Evolutionary conservation across 2,888 invertebrate genomes (phyloP), one percentile per base, ranked within the genome.

Genomic region (Matsumyia berberina): DNA sequence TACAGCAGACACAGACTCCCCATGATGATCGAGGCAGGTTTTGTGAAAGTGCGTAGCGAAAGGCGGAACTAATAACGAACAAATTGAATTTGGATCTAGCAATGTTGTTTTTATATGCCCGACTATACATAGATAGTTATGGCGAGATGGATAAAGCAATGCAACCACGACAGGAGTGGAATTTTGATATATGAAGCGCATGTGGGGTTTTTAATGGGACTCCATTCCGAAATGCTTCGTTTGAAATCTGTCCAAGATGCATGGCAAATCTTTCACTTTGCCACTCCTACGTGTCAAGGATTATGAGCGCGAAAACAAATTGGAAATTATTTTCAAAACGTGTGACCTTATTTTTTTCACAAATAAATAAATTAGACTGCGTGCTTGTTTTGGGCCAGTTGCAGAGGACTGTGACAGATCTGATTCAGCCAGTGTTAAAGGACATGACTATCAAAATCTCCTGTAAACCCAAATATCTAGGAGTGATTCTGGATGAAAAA

Each of bases 41-140:
- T 83, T 79, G 83, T 79, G 83, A 83, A 83, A 83, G 83, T 83
- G 79, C 83, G 83, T 83, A 83, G 79, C 83, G 83, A 83, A 83
- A 83, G 79, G 83, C 79, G 83, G 83, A 83, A 83, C 83, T 83
- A 83, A 73, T 83, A 67, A 83, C 67, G 78, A 67, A 78, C 83
- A 83, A 79, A 83, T 79, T 79, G 83, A 83, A 83, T 83, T 83
- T 74, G 79, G 79, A 79, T 79, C 79, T 83, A 79, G 66, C 73
- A 42, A 49, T 73, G 70, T 55, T 55, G 58, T 66, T 51, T 79
- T 62, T 80, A n/a, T 79, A 29, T 57, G 37, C 15, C 24, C 73
- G 58, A n/a, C n/a, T n/a, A n/a, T n/a, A n/a, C n/a, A n/a, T n/a
- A n/a, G n/a, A n/a, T n/a, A n/a, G n/a, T n/a, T n/a, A n/a, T n/a